Base-by-base conservation (phyloP, 2,888 invertebrate species). In the Lasioglossum malachurum region DNA sequence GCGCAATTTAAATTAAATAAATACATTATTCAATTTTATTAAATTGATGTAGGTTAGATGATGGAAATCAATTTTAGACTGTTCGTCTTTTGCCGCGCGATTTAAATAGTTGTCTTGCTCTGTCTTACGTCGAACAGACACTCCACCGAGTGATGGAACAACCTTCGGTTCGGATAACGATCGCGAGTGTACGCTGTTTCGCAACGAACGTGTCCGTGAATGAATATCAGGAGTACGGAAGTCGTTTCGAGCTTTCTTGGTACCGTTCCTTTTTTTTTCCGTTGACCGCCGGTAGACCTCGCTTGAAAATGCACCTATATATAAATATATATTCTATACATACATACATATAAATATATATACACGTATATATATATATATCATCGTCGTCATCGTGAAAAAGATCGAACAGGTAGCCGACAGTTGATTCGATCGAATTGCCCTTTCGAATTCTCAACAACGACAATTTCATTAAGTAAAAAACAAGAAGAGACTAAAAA, bases 251-350 rank as follows among this genome's bases (percentile, higher is more conserved):
- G 57, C 74, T 27, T 75, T 71, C 71, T 64, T 16, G 31, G 74
- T 67, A 69, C 72, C 64, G 31, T 53, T 41, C 44, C 49, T 53
- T 53, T 53, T 69, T 41, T 73, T 41, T 77, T 78, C 1, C 35
- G 41, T 46, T 44, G 72, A 60, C 67, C 53, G 44, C 67, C 38
- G n/a, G n/a, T 67, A 49, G 78, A 67, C 67, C 89, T 93, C 87
- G 82, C 84, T 90, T 88, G 90, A 88, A 91, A 92, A 91, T 93
- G 89, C 90, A 82, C 84, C 90, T 91, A 90, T 88, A 87, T 82
- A 64, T 44, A 44, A 44, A 90, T 88, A 87, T 27, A 69, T 35
- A 69, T 38, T 69, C 38, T 38, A 69, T 69, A 38, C 69, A 69
- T 69, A 67, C 35, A 67, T 35, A 38, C 67, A 35, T 69, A 69